Evolutionary conservation across 1,140 invertebrate genomes (phyloP).

Genomic region (Euborellia annulipes): DNA sequence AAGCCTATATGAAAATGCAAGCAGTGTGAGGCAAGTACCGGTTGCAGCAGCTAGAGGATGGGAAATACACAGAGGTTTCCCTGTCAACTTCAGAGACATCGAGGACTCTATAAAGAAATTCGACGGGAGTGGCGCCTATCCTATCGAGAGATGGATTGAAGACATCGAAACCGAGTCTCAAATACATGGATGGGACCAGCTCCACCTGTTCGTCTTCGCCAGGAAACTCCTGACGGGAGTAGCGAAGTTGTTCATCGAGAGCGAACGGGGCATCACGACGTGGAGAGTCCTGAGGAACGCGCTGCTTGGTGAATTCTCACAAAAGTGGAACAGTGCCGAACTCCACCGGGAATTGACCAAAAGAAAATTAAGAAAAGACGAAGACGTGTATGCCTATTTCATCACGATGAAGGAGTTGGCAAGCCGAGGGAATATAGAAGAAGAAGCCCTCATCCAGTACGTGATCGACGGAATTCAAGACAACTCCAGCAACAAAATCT

Average conservation of each 20-base stretch:
- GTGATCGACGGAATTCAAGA: conserved; percentile 19
- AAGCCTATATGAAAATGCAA: too few relatives aligned
- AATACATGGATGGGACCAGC: conserved; percentile 9
- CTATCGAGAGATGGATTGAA: conserved; percentile 11
- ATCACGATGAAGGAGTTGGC: conserved; percentile 9
- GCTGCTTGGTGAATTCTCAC: conserved; percentile 8
- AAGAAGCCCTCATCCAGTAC: conserved; percentile 16
- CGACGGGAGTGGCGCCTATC: conserved; percentile 8
- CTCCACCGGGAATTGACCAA: conserved; percentile 8
- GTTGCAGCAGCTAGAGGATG: too few relatives aligned
- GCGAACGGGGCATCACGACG: conserved; percentile 6
- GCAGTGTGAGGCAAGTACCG: too few relatives aligned
- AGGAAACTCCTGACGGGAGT: conserved; percentile 11
- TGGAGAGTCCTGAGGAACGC: conserved; percentile 8
- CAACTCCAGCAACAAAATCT: conserved; percentile 12
- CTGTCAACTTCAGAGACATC: conserved; percentile 8
- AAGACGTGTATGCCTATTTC: conserved; percentile 10
- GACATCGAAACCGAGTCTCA: conserved; percentile 11
- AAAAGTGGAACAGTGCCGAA: conserved; percentile 5
- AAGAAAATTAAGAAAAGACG: conserved; percentile 4
- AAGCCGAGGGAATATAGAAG: conserved; percentile 12
- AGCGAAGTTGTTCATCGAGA: conserved; percentile 12
- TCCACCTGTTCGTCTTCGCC: conserved; percentile 13
- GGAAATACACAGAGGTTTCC: too few relatives aligned
- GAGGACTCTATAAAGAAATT: conserved; percentile 11